Evolutionary conservation across 2,113 vertebrate species (phyloP).

Genomic region (Meles meles): DNA sequence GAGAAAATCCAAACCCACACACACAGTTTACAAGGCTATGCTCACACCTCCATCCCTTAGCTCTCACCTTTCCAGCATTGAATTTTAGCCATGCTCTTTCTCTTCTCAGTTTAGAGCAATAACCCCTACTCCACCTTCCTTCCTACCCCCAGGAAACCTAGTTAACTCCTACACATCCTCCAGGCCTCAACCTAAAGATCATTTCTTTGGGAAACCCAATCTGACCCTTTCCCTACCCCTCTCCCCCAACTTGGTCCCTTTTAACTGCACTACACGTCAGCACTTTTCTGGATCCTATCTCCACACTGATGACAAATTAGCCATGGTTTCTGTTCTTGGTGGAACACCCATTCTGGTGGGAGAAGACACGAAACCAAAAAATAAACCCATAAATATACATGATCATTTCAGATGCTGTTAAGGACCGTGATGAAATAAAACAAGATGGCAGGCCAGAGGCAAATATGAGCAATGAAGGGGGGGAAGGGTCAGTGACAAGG

Average conservation of each 20-base stretch:
- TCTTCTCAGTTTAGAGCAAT: neutral
- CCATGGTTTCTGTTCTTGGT: too few relatives aligned
- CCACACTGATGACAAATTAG: too few relatives aligned
- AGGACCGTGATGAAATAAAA: neutral
- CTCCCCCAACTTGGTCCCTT: neutral
- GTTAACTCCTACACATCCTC: neutral
- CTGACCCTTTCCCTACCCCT: neutral
- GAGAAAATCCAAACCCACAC: neutral
- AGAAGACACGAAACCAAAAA: neutral
- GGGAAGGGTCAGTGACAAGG: neutral
- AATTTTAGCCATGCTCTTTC: neutral
- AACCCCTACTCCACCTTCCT: neutral
- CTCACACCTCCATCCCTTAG: neutral
- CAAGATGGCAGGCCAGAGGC: neutral
- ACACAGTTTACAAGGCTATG: neutral
- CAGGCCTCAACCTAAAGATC: neutral
- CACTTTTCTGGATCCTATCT: neutral
- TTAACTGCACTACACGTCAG: neutral
- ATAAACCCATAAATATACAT: neutral
- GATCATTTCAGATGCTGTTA: neutral
- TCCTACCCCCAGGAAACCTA: neutral
- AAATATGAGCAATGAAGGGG: neutral
- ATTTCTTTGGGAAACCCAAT: neutral
- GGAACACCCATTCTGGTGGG: neutral
- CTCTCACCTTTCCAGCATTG: neutral